phyloP scores from a whole-genome alignment of 2,797 vertebrate genomes.

The Tiaroga cobitis region DNA sequence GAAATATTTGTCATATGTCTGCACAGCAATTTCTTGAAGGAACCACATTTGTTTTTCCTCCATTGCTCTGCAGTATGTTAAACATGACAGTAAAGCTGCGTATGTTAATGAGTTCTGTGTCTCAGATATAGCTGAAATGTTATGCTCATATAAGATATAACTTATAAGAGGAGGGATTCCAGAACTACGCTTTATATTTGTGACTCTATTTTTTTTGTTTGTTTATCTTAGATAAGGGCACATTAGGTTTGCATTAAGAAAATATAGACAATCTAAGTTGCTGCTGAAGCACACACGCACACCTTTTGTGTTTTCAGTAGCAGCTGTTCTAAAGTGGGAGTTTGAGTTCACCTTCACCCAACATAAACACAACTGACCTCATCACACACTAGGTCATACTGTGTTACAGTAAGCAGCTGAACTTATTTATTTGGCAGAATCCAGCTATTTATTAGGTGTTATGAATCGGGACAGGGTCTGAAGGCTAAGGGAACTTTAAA shows the following conservation, averaged over 20 bases:
- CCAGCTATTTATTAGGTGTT: not conserved
- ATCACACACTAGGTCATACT: constrained; percentile 4
- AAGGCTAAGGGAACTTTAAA: not conserved
- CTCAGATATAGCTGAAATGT: not conserved
- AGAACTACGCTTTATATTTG: not conserved
- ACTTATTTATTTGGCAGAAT: constrained; percentile 8
- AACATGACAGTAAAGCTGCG: constrained; percentile 3
- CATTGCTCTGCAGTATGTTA: not conserved
- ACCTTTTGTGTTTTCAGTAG: not conserved
- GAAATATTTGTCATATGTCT: not conserved
- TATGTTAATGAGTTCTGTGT: not conserved
- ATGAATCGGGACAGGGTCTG: not conserved
- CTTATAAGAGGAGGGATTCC: not conserved
- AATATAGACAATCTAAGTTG: not conserved
- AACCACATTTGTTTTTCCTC: not conserved
- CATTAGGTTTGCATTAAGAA: not conserved
- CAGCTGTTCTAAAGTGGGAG: not conserved
- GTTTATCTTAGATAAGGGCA: not conserved
- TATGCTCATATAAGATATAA: too few species aligned
- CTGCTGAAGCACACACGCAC: not conserved
- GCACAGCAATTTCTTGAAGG: not conserved
- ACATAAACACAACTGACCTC: not conserved
- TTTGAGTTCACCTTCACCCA: constrained; percentile 4
- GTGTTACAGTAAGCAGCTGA: not conserved
- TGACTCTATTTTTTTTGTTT: not conserved